A percentile compares a stretch with the other conserved stretches of the same genome.
Conservation (phyloP, 2,797 vertebrate species). For the Streptopelia turtur region DNA sequence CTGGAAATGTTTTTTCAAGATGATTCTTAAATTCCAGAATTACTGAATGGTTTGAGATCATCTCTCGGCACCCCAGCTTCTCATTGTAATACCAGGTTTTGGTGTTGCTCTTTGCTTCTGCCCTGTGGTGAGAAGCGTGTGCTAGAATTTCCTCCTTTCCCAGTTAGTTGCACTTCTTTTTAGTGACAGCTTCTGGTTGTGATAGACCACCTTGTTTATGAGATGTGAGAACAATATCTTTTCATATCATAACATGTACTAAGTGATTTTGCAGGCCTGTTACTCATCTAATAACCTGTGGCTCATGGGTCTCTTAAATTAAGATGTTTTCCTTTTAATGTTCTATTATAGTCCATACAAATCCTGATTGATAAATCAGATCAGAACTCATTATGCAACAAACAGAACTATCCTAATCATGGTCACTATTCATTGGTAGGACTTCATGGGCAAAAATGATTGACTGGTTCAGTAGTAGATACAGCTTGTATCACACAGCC, state of each 20-base stretch:
- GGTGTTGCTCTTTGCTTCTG: background rate
- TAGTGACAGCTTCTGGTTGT: background rate
- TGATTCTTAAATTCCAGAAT: background rate
- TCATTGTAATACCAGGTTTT: background rate
- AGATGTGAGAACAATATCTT: background rate
- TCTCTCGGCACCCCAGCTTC: background rate
- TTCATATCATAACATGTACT: background rate
- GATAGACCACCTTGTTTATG: background rate
- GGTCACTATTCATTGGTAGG: background rate
- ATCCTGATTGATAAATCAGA: background rate
- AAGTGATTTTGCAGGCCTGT: background rate
- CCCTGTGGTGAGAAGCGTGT: background rate
- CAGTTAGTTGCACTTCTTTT: background rate
- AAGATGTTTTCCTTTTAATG: background rate
- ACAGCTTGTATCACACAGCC: fast-evolving
- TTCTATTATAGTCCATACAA: background rate
- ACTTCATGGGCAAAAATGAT: background rate
- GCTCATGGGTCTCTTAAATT: background rate
- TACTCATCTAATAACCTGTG: background rate
- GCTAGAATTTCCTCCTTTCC: background rate
- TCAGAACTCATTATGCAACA: background rate
- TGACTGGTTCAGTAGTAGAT: background rate
- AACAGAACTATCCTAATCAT: background rate
- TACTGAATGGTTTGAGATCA: background rate
- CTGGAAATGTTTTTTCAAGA: background rate